Base-by-base conservation (phyloP, 2,888 invertebrate species). In the Esperia sulphurella region DNA sequence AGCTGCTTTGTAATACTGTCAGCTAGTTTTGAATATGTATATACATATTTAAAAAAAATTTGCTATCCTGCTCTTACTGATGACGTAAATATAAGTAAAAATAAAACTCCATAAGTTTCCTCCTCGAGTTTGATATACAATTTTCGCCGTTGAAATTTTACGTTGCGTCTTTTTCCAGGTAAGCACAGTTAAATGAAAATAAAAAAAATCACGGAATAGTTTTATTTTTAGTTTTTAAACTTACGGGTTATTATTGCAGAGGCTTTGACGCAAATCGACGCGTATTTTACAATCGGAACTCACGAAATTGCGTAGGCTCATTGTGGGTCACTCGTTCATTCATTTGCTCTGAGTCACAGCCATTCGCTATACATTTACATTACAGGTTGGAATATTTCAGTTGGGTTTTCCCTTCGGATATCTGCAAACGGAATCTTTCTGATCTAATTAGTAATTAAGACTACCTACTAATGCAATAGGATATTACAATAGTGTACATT, bases 211-310 rank as follows among this genome's bases (percentile, higher is more conserved):
- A 21, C 21, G 21, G 21, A 21, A 21, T 21, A 21, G 2, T 3
- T 10, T 33, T 33, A 33, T 8, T 10, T 33, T 33, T 33, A 10
- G 10, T 33, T 10, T 33, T 33, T 33, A 33, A 10, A 8, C 10
- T 8, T 3, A 33, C 10, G 33, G 33, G 33, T 33, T 33, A 21
- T 35, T 35, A 35, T 39, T 39, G 8, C 14, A n/a, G 39, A 13
- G 14, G n/a, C 45, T 43, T 43, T 44, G 48, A 48, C 48, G 44
- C 41, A 44, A 46, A 28, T 30, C n/a, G 14, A 28, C 3, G 38
- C 38, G 21, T 41, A 47, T 44, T 48, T 48, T 33, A 8, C 29
- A 14, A 44, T 48, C 48, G 44, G 48, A 48, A 48, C 43, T 48
- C 48, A 48, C 43, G 48, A 48, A 48, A 41, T 6, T 41, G 21